Evolutionary conservation across 2,113 vertebrate genomes (phyloP).

Genomic region (Odontesthes bonariensis): DNA sequence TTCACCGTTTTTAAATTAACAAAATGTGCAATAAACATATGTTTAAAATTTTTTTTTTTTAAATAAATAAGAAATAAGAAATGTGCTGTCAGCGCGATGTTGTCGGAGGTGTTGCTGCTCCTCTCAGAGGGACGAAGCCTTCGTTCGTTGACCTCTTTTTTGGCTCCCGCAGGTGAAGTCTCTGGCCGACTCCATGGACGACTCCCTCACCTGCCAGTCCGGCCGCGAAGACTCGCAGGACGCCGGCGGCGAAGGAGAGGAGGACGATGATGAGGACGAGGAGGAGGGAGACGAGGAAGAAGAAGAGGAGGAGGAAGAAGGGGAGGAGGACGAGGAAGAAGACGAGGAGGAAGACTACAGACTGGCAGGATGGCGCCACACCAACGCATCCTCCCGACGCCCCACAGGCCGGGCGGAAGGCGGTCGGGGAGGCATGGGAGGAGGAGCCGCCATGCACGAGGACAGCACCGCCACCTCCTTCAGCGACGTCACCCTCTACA

Average conservation of each 20-base stretch:
- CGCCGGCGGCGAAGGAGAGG: constrained; percentile 77
- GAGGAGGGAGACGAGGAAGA: constrained; percentile 61
- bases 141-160: not conserved
- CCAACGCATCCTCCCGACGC: constrained; percentile 64
- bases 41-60: too few species aligned
- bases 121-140: too few species aligned
- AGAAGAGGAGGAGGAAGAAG: constrained; percentile 68
- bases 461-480: constrained; percentile 92
- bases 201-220: constrained; percentile 89
- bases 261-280: constrained; percentile 77
- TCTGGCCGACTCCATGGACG: constrained; percentile 92
- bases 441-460: constrained; percentile 83
- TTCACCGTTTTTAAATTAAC: too few species aligned
- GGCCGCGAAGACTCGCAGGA: constrained; percentile 84
- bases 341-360: constrained; percentile 76
- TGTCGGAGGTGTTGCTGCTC: too few species aligned
- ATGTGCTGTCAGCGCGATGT: too few species aligned
- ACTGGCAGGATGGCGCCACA: constrained; percentile 77
- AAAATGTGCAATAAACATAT: too few species aligned
- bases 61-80: too few species aligned
- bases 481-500: constrained; percentile 91
- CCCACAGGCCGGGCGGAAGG: constrained; percentile 50
- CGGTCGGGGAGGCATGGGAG: constrained; percentile 70
- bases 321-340: constrained; percentile 68
- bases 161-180: constrained; percentile 85